phyloP scores from a whole-genome alignment of 2,113 vertebrate species.

The Gavialis gangeticus region DNA sequence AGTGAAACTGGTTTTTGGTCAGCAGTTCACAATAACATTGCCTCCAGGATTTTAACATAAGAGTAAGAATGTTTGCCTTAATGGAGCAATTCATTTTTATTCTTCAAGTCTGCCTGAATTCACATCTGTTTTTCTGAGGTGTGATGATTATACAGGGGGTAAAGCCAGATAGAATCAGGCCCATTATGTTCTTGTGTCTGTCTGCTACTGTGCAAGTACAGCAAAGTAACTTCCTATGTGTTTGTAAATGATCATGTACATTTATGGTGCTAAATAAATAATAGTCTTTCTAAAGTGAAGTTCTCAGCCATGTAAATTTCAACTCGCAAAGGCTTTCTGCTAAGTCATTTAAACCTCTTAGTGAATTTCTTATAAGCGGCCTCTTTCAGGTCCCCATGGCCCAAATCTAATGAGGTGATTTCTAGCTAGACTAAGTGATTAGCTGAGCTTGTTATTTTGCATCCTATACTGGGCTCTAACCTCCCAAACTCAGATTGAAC shows the following conservation, averaged over 20 bases:
- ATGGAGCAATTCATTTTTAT: not conserved
- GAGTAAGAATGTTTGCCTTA: not conserved
- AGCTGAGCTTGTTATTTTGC: slow-evolving; percentile 31
- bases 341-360: slow-evolving; percentile 65
- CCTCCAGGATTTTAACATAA: too few species aligned
- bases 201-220: not conserved
- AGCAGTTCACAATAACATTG: not conserved
- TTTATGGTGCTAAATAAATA: slow-evolving; percentile 6
- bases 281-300: not conserved
- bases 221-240: not conserved
- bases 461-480: not conserved
- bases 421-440: not conserved
- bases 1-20: slow-evolving; percentile 47
- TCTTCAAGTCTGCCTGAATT: not conserved
- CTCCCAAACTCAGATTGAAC: slow-evolving; percentile 16
- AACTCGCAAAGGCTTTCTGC: not conserved
- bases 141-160: rapidly evolving
- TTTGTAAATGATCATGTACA: not conserved
- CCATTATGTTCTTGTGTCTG: rapidly evolving
- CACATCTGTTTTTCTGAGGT: not conserved
- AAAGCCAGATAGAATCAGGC: rapidly evolving
- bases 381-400: not conserved
- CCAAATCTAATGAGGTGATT: slow-evolving; percentile 8
- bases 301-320: not conserved
- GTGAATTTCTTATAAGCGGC: slow-evolving; percentile 61